A percentile compares a stretch with the other conserved stretches of the same genome.
Evolutionary conservation across 2,113 vertebrate genomes (phyloP).

Genomic region (Rhynchomys soricoides): DNA sequence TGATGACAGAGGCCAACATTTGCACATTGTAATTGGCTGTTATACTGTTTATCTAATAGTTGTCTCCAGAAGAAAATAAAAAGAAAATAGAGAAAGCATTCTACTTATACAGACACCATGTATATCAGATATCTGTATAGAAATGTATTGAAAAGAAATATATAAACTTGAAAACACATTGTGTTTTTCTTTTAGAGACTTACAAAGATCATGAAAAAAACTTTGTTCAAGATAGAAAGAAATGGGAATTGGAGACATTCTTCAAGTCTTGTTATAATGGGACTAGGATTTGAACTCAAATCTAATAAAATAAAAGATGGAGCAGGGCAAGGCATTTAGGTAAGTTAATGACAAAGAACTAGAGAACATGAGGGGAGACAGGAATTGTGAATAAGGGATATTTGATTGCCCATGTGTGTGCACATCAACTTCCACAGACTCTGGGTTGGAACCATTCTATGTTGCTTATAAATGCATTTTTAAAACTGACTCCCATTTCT

Average conservation of each 20-base stretch:
- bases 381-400: neutral
- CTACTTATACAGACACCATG: neutral
- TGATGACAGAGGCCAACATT: conserved; percentile 31
- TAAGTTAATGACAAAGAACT: neutral
- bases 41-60: conserved; percentile 36
- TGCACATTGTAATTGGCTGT: conserved; percentile 48
- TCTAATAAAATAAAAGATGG: neutral
- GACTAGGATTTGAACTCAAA: neutral
- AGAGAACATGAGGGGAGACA: neutral
- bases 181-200: neutral
- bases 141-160: neutral
- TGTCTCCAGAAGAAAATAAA: conserved; percentile 44
- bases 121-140: neutral
- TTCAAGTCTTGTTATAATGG: neutral
- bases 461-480: neutral
- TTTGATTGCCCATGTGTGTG: neutral
- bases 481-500: neutral
- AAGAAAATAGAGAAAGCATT: neutral
- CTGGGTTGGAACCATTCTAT: accelerated
- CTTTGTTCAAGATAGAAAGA: neutral
- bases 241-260: neutral
- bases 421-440: neutral
- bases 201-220: neutral
- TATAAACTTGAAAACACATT: neutral
- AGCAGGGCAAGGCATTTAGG: neutral